Conservation (phyloP, 2,113 vertebrate genomes). For the Acanthochromis polyacanthus region DNA sequence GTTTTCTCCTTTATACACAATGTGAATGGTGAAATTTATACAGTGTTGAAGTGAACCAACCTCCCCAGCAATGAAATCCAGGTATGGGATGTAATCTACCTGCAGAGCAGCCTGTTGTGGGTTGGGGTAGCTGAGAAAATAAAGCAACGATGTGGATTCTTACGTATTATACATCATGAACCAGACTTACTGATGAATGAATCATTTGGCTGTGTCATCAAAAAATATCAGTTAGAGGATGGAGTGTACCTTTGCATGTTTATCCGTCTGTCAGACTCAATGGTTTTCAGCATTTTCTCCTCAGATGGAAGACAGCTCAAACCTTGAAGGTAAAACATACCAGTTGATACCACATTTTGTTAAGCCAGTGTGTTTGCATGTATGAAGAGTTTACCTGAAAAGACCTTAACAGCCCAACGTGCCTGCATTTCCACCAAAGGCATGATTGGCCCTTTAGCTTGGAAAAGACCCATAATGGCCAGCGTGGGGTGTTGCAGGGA, state of each 20-base stretch:
- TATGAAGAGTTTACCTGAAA: conserved; percentile 85
- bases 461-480: conserved; percentile 89
- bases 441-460: conserved; percentile 88
- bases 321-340: conserved; percentile 72
- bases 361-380: background rate
- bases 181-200: background rate
- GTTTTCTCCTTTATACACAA: background rate
- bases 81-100: conserved; percentile 84
- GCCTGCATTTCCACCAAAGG: conserved; percentile 91
- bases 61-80: conserved; percentile 85
- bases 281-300: conserved; percentile 83
- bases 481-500: conserved; percentile 87
- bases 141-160: background rate
- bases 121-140: conserved; percentile 51
- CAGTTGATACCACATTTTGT: background rate
- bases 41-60: conserved; percentile 35
- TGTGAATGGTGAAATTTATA: background rate
- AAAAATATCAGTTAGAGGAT: background rate
- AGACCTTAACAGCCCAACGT: conserved; percentile 90
- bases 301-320: conserved; percentile 79
- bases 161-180: background rate
- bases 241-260: conserved; percentile 79
- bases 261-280: conserved; percentile 78
- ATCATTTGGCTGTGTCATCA: no score
- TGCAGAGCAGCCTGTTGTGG: conserved; percentile 76